Evolutionary conservation across 1,140 invertebrate species (phyloP).

Genomic region (Nebria ingens): DNA sequence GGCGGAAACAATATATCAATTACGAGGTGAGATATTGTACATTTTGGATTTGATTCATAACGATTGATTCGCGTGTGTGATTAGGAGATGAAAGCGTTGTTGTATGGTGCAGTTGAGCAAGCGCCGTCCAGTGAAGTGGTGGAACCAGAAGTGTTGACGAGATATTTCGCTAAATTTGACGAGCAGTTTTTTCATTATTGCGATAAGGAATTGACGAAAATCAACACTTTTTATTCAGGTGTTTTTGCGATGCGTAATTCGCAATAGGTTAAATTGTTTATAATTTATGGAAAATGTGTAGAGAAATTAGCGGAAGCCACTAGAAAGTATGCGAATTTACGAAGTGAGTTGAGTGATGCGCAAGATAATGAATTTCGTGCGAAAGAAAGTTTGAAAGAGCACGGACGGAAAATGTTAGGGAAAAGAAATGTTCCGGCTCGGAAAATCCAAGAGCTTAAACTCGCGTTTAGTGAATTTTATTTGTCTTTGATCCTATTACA

Average conservation of each 20-base stretch:
- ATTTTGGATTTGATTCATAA: too few relatives aligned
- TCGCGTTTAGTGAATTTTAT: slow-evolving; percentile 99
- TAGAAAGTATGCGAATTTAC: slow-evolving; percentile 83
- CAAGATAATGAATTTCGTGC: slow-evolving; percentile 55
- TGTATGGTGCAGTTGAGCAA: slow-evolving; percentile 80
- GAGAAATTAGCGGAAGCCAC: slow-evolving; percentile 97
- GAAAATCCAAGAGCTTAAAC: slow-evolving; percentile 88
- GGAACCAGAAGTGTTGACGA: slow-evolving; percentile 74
- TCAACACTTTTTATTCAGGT: slow-evolving; percentile 96
- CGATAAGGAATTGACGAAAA: slow-evolving; percentile 91
- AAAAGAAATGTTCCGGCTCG: slow-evolving; percentile 49
- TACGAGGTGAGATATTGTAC: slow-evolving; percentile 69
- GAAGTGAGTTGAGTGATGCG: slow-evolving; percentile 75
- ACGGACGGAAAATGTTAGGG: slow-evolving; percentile 32
- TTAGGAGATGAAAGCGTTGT: slow-evolving; percentile 86
- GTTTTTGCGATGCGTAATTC: too few relatives aligned
- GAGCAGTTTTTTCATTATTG: slow-evolving; percentile 93
- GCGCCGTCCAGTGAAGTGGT: slow-evolving; percentile 78
- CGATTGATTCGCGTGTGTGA: too few relatives aligned
- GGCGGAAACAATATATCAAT: slow-evolving; percentile 97
- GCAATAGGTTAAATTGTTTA: slow-evolving; percentile 8
- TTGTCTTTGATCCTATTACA: slow-evolving; percentile 88
- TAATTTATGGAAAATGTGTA: slow-evolving; percentile 32
- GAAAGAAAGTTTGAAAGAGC: slow-evolving; percentile 43
- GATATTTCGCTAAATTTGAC: slow-evolving; percentile 92